Base-by-base conservation (phyloP, 2,113 vertebrate species). In the Elaphurus davidianus region DNA sequence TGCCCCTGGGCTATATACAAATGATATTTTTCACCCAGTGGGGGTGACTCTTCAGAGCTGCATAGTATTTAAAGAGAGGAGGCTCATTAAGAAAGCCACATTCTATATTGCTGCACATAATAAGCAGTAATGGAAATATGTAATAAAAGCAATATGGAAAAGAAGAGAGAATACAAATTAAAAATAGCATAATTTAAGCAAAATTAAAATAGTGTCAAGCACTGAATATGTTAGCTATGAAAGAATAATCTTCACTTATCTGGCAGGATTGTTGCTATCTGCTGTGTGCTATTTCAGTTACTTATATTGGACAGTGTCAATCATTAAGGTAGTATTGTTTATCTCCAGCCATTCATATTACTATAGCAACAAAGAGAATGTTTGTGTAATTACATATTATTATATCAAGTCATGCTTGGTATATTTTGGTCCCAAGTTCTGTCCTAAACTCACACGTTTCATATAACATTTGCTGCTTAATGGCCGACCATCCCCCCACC, bases 1-100 rank as follows among this genome's bases (percentile, higher is more conserved):
- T 97, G 96, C 95, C 97, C 96, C 60, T 97, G 98, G 98, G 96
- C 97, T 96, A 98, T 97, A 95, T 98, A 95, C 98, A 98, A 98
- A 98, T 98, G 98, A 97, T 91, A 59, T 98, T 99, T 98, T 97
- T 98, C 91, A 96, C 90, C 94, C 95, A 98, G 64, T 87, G 97
- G 97, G 95, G 98, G 92, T 98, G 97, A 97, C 94, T 96, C 87
- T 98, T 97, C 62, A 97, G 96, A 97, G 81, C 88, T 98, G 27
- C 64, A 12, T 83, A 97, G 95, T 98, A 97, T 96, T 97, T 97
- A 98, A 97, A 98, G 95, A 87, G 47, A 14, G 59, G 78, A 5
- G 13, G 52, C 83, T 98, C 97, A 96, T 36, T 28, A 97, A 97
- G 92, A 98, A 67, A 52, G 47, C 91, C 83, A 78, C 45, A 94